Conservation (phyloP, 2,888 invertebrate species). For the Stictocephala bisonia region DNA sequence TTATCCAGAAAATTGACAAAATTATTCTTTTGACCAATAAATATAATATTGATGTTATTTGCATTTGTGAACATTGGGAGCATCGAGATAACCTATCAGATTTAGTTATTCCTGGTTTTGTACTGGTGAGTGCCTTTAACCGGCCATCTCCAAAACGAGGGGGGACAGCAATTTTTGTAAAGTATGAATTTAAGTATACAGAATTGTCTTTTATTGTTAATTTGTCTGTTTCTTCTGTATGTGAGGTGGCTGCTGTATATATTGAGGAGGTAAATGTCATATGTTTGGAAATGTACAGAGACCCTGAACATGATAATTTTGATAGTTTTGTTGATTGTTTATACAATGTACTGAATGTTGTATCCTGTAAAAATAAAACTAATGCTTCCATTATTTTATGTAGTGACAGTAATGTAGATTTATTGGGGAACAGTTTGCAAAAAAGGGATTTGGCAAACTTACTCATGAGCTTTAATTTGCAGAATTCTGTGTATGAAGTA, state of each 20-base stretch:
- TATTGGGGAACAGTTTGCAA: too few relatives aligned
- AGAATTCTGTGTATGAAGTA: too few relatives aligned
- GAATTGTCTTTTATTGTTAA: neutral
- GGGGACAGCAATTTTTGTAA: neutral
- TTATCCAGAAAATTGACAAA: neutral
- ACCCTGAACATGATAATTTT: too few relatives aligned
- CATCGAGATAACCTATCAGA: neutral
- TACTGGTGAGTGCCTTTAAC: neutral
- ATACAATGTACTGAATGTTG: too few relatives aligned
- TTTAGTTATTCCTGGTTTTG: neutral
- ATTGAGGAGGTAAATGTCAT: neutral
- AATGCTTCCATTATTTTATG: too few relatives aligned
- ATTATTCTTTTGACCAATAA: neutral
- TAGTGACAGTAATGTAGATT: too few relatives aligned
- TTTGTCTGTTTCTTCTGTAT: neutral
- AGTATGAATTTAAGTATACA: neutral
- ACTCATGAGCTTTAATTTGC: too few relatives aligned
- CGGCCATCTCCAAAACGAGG: neutral
- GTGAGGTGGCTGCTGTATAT: slow-evolving; percentile 1
- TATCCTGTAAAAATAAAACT: too few relatives aligned
- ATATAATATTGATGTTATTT: neutral
- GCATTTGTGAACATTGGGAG: neutral
- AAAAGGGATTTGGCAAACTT: too few relatives aligned
- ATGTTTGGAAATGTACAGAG: too few relatives aligned
- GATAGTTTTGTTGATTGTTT: too few relatives aligned